Conservation (phyloP, 2,888 invertebrate species). For the Amphipoea oculea region DNA sequence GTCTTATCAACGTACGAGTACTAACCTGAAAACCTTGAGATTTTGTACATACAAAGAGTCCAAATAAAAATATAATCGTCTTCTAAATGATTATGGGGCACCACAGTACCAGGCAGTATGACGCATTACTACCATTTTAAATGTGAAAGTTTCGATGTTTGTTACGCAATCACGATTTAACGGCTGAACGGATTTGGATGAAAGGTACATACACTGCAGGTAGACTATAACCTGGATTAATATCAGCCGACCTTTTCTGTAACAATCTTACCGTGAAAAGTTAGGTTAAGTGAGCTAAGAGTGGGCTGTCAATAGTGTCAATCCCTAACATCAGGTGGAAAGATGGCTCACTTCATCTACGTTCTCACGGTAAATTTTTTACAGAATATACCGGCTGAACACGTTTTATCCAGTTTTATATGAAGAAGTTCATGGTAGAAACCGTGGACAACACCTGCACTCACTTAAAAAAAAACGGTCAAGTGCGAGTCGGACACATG, state of each 20-base stretch:
- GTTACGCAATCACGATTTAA: conserved; percentile 12
- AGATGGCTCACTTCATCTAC: too few species aligned
- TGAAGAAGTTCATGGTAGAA: not conserved
- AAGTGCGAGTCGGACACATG: too few species aligned
- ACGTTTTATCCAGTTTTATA: not conserved
- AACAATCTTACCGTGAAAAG: not conserved
- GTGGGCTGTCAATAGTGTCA: too few species aligned
- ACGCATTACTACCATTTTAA: not conserved
- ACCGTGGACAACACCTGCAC: not conserved
- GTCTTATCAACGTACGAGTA: not conserved
- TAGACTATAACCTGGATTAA: not conserved
- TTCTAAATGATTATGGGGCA: not conserved
- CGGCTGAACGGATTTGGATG: not conserved
- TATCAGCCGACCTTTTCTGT: not conserved
- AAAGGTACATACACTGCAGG: too few species aligned
- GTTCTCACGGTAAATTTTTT: not conserved
- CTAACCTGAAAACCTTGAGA: not conserved
- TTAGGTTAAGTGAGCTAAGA: not conserved
- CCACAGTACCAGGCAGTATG: not conserved
- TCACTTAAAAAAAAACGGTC: not conserved
- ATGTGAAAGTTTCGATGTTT: conserved; percentile 11
- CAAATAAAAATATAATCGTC: not conserved
- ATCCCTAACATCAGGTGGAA: too few species aligned
- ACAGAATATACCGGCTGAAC: not conserved
- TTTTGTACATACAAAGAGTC: not conserved